Percentiles rank a stretch among this genome's conserved stretches.
These are phyloP conservation scores for Parazoanthus swiftii DNA, from an alignment of 92 coral and sea anemone genomes.

Conservation along the genomic window DNA sequence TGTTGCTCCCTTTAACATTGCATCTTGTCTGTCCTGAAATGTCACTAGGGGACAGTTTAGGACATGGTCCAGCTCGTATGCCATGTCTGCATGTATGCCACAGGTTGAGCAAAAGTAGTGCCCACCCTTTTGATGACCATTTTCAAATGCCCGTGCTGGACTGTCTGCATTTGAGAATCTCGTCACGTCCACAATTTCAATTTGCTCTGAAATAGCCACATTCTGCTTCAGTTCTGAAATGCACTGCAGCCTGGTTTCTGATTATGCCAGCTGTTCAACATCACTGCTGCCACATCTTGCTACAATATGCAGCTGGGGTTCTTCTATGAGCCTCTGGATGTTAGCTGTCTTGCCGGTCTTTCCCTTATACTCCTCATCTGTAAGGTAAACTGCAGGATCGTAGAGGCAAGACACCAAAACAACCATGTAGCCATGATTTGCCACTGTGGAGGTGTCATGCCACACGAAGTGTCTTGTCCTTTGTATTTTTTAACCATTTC, in stretches of 20 bases:
- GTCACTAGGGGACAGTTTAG: constrained; percentile 40
- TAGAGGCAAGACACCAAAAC: constrained; percentile 46
- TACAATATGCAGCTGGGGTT: constrained; percentile 55
- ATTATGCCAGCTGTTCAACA: constrained; percentile 52
- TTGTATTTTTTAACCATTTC: constrained; percentile 34
- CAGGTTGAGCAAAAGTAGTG: constrained; percentile 50
- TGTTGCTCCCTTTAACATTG: too few species aligned
- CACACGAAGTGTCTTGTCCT: constrained; percentile 39
- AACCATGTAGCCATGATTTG: constrained; percentile 55
- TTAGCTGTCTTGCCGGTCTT: constrained; percentile 47
- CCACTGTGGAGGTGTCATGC: constrained; percentile 13
- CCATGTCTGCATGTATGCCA: constrained; percentile 46
- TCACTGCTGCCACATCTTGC: constrained; percentile 61
- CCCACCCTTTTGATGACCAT: constrained; percentile 61
- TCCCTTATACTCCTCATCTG: constrained; percentile 43
- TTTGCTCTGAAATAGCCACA: neutral
- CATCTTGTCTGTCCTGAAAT: constrained; percentile 5
- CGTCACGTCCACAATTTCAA: constrained; percentile 9
- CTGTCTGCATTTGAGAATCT: constrained; percentile 57
- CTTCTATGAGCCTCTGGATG: constrained; percentile 50
- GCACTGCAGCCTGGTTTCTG: constrained; percentile 49
- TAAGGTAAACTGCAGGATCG: constrained; percentile 46
- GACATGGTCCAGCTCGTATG: constrained; percentile 48
- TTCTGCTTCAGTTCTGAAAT: constrained; percentile 38
- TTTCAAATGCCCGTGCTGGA: constrained; percentile 52